Evolutionary conservation across 2,888 invertebrate genomes (phyloP), one percentile per base, ranked within the genome.

Genomic region (Ormyrus thymus): DNA sequence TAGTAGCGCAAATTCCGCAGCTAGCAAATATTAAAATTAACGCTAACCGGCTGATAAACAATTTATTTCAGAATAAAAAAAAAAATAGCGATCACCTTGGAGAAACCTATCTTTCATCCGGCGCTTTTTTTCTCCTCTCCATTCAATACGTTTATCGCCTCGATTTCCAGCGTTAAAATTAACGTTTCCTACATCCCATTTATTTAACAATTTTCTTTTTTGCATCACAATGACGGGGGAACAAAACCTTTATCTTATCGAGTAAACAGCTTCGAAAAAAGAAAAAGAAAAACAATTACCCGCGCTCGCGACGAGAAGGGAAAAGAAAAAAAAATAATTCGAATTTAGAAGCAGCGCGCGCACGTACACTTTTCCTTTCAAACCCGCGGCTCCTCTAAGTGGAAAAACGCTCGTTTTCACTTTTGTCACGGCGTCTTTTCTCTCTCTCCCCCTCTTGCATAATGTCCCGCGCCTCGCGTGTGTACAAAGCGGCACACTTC

Each of bases 371-470:
- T 11, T 61, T 10, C 55, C 9, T 43, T 5, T 10, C 45, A 29
- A 29, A 29, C 29, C 29, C 29, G 29, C 29, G 29, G 29, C 29
- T 4, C 29, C 29, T 29, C 29, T 29, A 6, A 62, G 10, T 6
- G 9, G 61, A 51, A 62, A 45, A n/a, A 56, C 46, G n/a, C 45
- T 56, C 56, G 69, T 76, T 76, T 76, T 76, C 75, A 76, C 71
- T 79, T 76, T 66, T 76, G 68, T 62, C 74, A 51, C 65, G 7
- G 43, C 59, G n/a, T 48, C 2, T 10, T 15, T 45, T 50, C 29
- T 29, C 29, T 29, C 29, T 29, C 29, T 29, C 29, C 3, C 29
- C 4, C 29, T 78, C 61, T 78, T 78, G 74, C 74, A 74, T 74
- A 78, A 74, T 51, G 46, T 4, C 11, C 9, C 64, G 50, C 68